Evolutionary conservation across 1,140 invertebrate genomes (phyloP).

Genomic region (Nautilus pompilius): DNA sequence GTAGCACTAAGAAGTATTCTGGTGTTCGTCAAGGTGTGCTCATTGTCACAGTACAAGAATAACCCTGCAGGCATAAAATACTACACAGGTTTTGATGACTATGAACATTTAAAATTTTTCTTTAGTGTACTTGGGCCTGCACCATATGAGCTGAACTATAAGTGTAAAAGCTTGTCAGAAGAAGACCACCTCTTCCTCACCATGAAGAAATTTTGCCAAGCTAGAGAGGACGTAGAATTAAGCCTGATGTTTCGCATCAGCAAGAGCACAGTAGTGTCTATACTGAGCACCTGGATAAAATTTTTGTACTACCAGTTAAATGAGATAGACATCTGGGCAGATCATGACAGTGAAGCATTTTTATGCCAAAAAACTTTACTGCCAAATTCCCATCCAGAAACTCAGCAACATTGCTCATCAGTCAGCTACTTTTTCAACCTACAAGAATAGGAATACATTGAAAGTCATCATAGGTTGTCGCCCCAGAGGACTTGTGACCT

Average conservation of each 20-base stretch:
- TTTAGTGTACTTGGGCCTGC: slow-evolving; percentile 7
- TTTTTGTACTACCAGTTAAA: slow-evolving; percentile 21
- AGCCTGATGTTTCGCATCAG: slow-evolving; percentile 8
- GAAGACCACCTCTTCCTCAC: slow-evolving; percentile 16
- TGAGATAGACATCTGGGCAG: slow-evolving; percentile 22
- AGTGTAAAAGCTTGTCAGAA: neutral
- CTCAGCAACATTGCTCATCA: slow-evolving; percentile 12
- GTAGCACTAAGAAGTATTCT: no score
- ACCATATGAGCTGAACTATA: slow-evolving; percentile 2
- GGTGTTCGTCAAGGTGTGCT: no score
- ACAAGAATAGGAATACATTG: slow-evolving; percentile 22
- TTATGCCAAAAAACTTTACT: slow-evolving; percentile 28
- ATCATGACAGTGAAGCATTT: neutral
- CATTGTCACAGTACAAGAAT: slow-evolving; percentile 4
- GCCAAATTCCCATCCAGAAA: slow-evolving; percentile 23
- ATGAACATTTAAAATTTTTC: slow-evolving; percentile 17
- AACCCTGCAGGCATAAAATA: slow-evolving; percentile 5
- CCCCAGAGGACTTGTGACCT: slow-evolving; percentile 14
- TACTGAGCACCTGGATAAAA: slow-evolving; percentile 21
- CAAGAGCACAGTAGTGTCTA: slow-evolving; percentile 10
- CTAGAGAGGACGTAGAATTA: slow-evolving; percentile 10
- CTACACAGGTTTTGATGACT: slow-evolving; percentile 19
- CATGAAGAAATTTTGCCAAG: slow-evolving; percentile 12
- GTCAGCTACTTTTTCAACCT: slow-evolving; percentile 12
- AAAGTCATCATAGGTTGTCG: slow-evolving; percentile 22